A percentile compares a stretch with the other conserved stretches of the same genome.
Conservation (phyloP, 1,140 invertebrate genomes). For the Phthorimaea operculella region DNA sequence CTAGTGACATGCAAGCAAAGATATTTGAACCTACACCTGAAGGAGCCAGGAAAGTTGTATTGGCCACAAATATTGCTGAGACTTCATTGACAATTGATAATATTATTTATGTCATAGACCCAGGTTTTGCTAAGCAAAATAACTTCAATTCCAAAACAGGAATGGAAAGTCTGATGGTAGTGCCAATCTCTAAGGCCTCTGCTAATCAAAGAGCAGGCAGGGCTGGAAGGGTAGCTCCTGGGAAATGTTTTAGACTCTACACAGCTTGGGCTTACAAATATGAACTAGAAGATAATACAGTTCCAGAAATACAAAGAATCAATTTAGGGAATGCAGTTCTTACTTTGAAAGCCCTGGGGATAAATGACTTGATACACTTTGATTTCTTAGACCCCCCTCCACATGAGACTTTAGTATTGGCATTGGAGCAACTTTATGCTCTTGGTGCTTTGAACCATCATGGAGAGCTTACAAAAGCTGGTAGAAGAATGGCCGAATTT, state of each 20-base stretch:
- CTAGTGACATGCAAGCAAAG: conserved; percentile 98
- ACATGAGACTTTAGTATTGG: conserved; percentile 94
- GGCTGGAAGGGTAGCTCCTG: conserved; percentile 92
- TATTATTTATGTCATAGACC: conserved; percentile 99
- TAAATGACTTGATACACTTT: conserved; percentile 98
- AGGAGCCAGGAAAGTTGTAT: conserved; percentile 93
- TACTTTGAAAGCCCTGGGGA: conserved; percentile 95
- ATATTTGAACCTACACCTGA: conserved; percentile 97
- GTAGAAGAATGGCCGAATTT: conserved; percentile 98
- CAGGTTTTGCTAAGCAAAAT: conserved; percentile 99
- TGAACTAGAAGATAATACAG: conserved; percentile 97
- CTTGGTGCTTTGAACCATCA: conserved; percentile 98
- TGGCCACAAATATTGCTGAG: conserved; percentile 99
- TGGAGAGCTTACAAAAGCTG: conserved; percentile 96
- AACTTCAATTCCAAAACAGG: conserved; percentile 98
- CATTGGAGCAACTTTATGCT: conserved; percentile 97
- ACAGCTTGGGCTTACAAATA: conserved; percentile 98
- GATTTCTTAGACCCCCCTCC: conserved; percentile 99
- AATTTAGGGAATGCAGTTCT: conserved; percentile 98
- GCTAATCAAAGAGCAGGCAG: conserved; percentile 94
- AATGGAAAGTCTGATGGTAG: conserved; percentile 98
- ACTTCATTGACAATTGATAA: conserved; percentile 99
- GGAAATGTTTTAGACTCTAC: conserved; percentile 98
- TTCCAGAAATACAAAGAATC: conserved; percentile 98
- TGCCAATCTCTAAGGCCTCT: conserved; percentile 97